Evolutionary conservation across 2,888 invertebrate species (phyloP).

Genomic region (Macroteleia sp.): DNA sequence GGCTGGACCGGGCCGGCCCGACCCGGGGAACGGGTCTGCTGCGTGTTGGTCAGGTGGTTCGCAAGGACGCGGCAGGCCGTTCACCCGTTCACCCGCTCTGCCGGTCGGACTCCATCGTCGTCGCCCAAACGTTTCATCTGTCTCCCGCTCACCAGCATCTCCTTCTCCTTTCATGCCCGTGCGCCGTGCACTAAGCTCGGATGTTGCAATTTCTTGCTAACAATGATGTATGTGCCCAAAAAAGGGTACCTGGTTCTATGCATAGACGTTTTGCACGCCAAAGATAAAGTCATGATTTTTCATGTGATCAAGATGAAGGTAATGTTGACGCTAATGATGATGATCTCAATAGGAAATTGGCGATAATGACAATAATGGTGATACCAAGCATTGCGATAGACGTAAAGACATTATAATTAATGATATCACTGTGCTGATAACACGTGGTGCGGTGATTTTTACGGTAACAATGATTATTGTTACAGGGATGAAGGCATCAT

Average conservation of each 20-base stretch:
- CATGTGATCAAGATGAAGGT: no score
- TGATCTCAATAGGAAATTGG: no score
- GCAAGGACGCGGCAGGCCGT: conserved; percentile 78
- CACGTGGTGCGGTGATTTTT: no score
- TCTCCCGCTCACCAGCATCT: conserved; percentile 57
- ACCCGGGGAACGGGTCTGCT: conserved; percentile 62
- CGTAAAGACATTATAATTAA: no score
- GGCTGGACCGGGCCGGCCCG: conserved; percentile 82
- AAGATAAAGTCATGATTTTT: no score
- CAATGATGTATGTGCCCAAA: conserved; percentile 51
- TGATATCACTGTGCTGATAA: no score
- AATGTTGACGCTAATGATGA: no score
- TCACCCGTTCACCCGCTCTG: conserved; percentile 71
- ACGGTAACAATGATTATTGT: no score
- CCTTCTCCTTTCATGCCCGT: conserved; percentile 46
- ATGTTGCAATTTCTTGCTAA: conserved; percentile 56
- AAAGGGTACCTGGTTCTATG: conserved; percentile 25
- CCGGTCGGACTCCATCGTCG: conserved; percentile 65
- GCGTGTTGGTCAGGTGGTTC: conserved; percentile 73
- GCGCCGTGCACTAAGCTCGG: conserved; percentile 46
- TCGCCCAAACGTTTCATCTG: conserved; percentile 63
- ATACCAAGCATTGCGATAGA: no score
- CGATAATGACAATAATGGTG: no score
- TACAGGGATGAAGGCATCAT: no score
- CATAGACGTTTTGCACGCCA: conserved; percentile 10